These are phyloP conservation scores for Abrostola triplasia DNA, from an alignment of 2,888 invertebrate species.

Conservation along the genomic window DNA sequence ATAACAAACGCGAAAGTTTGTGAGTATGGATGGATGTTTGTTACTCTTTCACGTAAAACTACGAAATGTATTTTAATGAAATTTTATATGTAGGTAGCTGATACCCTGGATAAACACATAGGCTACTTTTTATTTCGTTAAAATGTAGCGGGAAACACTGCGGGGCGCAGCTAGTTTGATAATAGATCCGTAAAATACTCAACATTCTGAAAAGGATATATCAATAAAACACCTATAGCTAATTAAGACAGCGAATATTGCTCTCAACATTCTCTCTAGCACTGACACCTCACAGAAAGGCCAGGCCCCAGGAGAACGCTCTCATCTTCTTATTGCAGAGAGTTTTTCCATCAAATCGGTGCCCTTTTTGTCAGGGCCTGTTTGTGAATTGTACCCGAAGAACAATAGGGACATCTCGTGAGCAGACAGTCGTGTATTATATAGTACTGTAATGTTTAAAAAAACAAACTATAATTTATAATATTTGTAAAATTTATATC, in stretches of 20 bases:
- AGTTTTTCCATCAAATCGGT: conserved; percentile 83
- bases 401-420: conserved; percentile 65
- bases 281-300: conserved; percentile 45
- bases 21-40: too few species aligned
- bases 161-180: too few species aligned
- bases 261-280: conserved; percentile 34
- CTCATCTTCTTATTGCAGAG: conserved; percentile 78
- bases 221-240: too few species aligned
- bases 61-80: too few species aligned
- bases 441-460: conserved; percentile 39
- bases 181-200: too few species aligned
- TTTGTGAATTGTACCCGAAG: conserved; percentile 69
- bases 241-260: neutral
- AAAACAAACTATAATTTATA: neutral
- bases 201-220: too few species aligned
- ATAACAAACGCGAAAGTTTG: too few species aligned
- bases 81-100: too few species aligned
- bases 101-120: too few species aligned
- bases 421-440: conserved; percentile 32
- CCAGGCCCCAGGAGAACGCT: conserved; percentile 67
- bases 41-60: too few species aligned
- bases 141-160: too few species aligned
- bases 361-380: conserved; percentile 73
- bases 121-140: too few species aligned
- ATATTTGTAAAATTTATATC: neutral